Evolutionary conservation across 1,140 invertebrate species (phyloP).

Genomic region (Steinernema feltiae): DNA sequence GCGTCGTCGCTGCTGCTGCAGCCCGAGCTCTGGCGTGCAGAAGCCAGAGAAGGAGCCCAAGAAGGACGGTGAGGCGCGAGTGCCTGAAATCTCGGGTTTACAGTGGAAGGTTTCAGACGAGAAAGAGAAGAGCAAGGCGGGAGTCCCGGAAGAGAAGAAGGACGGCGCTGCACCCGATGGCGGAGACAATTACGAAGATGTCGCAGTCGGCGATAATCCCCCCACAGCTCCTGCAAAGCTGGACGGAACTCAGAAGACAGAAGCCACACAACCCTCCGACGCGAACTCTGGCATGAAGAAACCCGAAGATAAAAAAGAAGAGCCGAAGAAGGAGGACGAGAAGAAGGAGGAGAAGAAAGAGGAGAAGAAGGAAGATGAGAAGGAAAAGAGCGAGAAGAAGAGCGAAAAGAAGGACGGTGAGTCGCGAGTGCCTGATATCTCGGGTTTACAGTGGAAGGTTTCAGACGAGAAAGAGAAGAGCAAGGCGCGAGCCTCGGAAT

Average conservation of each 20-base stretch:
- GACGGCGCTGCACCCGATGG: neutral
- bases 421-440: neutral
- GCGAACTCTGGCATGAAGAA: neutral
- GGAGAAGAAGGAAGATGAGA: neutral
- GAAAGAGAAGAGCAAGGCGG: neutral
- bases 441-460: neutral
- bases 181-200: conserved; percentile 2
- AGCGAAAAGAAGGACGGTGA: neutral
- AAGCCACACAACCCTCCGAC: neutral
- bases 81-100: neutral
- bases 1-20: no score
- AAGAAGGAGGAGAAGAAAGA: neutral
- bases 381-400: neutral
- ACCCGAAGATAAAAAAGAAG: neutral
- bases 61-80: neutral
- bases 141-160: neutral
- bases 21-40: neutral
- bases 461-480: neutral
- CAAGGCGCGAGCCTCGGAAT: neutral
- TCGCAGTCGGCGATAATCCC: neutral
- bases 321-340: neutral
- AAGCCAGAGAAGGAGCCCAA: neutral
- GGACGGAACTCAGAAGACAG: neutral
- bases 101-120: neutral
- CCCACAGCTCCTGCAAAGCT: neutral